A percentile compares a stretch with the other conserved stretches of the same genome.
Conservation (phyloP, 1,140 invertebrate genomes). For the Sycophila sp. region DNA sequence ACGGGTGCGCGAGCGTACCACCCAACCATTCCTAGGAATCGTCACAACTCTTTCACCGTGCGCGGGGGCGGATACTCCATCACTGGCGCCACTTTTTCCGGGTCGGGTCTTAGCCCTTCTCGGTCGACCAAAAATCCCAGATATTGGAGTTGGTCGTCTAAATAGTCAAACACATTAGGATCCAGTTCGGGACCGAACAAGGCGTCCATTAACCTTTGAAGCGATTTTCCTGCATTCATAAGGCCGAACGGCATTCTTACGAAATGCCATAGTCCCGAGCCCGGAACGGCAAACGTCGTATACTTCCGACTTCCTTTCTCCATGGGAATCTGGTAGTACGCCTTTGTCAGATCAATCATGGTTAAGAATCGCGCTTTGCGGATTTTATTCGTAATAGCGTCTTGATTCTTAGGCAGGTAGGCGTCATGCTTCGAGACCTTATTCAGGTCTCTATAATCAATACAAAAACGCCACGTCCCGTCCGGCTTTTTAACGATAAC, state of each 20-base stretch:
- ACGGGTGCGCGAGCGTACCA: slow-evolving; percentile 46
- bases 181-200: slow-evolving; percentile 44
- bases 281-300: no score
- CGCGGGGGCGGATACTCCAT: not conserved
- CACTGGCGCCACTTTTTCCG: slow-evolving; percentile 6
- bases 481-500: not conserved
- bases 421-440: not conserved
- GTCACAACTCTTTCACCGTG: not conserved
- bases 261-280: slow-evolving; percentile 50
- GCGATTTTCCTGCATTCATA: slow-evolving; percentile 29
- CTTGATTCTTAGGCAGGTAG: not conserved
- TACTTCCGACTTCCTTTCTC: not conserved
- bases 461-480: not conserved
- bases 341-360: not conserved
- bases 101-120: slow-evolving; percentile 11
- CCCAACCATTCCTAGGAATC: slow-evolving; percentile 46
- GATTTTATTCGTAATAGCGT: not conserved
- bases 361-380: not conserved
- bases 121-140: slow-evolving; percentile 13
- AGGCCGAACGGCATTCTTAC: slow-evolving; percentile 48
- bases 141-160: slow-evolving; percentile 48
- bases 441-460: not conserved
- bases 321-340: not conserved
- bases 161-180: slow-evolving; percentile 42
- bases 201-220: slow-evolving; percentile 43